These are phyloP conservation scores for Crypturellus undulatus DNA, from an alignment of 2,113 vertebrate species.

Conservation along the genomic window DNA sequence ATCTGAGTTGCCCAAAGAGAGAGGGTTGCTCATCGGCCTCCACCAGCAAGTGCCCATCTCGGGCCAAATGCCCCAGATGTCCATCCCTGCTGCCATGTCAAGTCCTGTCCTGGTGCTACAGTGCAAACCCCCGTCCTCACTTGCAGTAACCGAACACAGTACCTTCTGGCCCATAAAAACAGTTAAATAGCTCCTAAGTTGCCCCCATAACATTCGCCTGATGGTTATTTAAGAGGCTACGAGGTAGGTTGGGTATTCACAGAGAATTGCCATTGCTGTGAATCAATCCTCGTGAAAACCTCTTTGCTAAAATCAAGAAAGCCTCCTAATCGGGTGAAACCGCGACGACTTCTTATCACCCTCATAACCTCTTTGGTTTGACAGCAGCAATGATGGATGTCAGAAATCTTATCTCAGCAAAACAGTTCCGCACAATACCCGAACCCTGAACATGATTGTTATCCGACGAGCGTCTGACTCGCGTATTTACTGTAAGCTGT, in stretches of 20 bases:
- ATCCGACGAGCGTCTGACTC: background rate
- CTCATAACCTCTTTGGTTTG: background rate
- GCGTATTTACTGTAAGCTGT: conserved; percentile 37
- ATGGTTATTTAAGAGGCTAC: background rate
- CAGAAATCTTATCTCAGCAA: conserved; percentile 64
- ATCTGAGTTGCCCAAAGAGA: background rate
- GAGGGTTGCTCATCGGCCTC: background rate
- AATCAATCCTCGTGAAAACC: background rate
- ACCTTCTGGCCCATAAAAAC: background rate
- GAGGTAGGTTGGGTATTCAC: background rate
- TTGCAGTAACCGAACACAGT: background rate
- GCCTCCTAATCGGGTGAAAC: background rate
- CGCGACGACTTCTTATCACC: background rate
- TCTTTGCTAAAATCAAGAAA: background rate
- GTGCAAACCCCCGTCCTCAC: background rate
- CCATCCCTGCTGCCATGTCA: too few species aligned
- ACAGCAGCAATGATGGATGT: conserved; percentile 64
- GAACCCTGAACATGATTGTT: conserved; percentile 45
- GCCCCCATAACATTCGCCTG: background rate
- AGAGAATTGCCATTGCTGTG: background rate
- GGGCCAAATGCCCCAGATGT: too few species aligned
- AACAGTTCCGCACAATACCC: conserved; percentile 61
- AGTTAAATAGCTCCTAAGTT: background rate
- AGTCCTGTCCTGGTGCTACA: too few species aligned
- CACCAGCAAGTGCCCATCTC: background rate